phyloP scores from a whole-genome alignment of 2,113 vertebrate genomes.

The Felis catus region DNA sequence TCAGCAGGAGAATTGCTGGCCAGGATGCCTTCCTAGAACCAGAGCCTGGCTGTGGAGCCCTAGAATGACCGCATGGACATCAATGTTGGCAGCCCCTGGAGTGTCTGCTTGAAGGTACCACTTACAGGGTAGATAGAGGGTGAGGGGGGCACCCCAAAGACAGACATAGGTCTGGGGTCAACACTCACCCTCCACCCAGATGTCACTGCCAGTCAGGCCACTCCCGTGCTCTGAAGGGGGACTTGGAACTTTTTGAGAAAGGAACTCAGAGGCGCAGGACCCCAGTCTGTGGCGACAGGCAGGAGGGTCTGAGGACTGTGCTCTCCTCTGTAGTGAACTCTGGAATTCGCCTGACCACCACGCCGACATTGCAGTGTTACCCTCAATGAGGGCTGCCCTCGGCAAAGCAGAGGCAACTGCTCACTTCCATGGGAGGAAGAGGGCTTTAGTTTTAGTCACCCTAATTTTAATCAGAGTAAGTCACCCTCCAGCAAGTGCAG shows the following conservation, averaged over 20 bases:
- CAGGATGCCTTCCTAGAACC: not conserved
- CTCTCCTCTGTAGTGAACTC: not conserved
- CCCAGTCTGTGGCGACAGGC: fast-evolving
- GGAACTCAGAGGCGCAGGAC: not conserved
- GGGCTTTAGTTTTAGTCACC: not conserved
- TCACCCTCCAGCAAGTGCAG: not conserved
- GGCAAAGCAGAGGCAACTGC: not conserved
- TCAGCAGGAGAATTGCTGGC: not conserved
- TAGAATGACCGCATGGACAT: fast-evolving
- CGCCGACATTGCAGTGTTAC: fast-evolving
- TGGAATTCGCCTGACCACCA: fast-evolving
- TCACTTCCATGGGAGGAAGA: not conserved
- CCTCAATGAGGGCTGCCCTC: not conserved
- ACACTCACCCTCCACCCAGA: not conserved
- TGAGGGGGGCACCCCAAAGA: not conserved
- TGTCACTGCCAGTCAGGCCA: too few relatives aligned
- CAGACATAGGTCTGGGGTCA: not conserved
- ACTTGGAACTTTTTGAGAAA: not conserved
- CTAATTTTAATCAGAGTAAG: not conserved
- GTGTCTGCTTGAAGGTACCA: fast-evolving
- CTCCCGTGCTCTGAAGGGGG: not conserved
- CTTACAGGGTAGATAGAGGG: fast-evolving
- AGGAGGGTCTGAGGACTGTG: fast-evolving
- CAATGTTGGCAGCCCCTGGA: fast-evolving
- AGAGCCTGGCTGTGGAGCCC: fast-evolving